phyloP scores from a whole-genome alignment of 2,113 vertebrate genomes.

The Tachycineta bicolor region DNA sequence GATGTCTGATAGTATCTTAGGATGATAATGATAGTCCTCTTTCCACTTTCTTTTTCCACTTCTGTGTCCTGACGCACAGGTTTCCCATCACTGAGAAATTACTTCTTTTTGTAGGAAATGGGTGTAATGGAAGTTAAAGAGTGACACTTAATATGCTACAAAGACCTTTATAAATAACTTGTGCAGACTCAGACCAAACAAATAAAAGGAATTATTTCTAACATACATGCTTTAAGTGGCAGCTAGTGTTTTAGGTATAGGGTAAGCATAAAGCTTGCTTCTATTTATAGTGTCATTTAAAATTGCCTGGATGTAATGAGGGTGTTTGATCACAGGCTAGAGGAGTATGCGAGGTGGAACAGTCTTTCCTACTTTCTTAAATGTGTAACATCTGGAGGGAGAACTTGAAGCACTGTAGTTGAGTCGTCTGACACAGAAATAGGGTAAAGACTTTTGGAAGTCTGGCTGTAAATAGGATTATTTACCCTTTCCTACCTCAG shows the following conservation, averaged over 20 bases:
- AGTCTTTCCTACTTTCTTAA: not conserved
- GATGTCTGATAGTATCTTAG: not conserved
- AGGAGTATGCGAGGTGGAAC: not conserved
- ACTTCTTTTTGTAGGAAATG: not conserved
- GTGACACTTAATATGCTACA: not conserved
- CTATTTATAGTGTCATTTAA: not conserved
- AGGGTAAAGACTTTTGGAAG: not conserved
- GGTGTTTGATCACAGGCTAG: not conserved
- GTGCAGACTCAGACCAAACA: not conserved
- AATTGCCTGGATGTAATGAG: not conserved
- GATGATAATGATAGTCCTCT: not conserved
- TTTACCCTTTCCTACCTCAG: not conserved
- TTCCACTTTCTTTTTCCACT: not conserved
- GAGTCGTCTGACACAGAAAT: not conserved
- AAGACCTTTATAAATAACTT: not conserved
- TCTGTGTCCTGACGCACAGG: not conserved
- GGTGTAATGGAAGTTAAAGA: not conserved
- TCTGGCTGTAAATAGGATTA: slow-evolving; percentile 1
- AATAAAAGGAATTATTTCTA: not conserved
- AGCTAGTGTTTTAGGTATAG: not conserved
- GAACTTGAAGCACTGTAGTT: not conserved
- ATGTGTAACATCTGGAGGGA: not conserved
- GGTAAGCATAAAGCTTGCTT: not conserved
- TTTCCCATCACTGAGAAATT: not conserved
- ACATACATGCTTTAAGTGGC: not conserved